phyloP scores from a whole-genome alignment of 1,140 invertebrate genomes.

The Drosophila mojavensis region DNA sequence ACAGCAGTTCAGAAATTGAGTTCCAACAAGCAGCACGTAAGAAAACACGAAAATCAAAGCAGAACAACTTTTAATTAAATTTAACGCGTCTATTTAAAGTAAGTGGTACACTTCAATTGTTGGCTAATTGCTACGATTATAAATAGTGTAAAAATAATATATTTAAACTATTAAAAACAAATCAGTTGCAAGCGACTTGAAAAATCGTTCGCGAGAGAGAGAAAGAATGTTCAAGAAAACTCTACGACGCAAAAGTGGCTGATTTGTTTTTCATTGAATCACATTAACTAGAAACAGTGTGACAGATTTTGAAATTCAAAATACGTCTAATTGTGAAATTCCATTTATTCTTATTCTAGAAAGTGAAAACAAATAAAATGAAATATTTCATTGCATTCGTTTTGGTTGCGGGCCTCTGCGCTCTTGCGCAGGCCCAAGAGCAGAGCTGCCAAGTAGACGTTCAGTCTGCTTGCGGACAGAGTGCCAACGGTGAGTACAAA shows the following conservation, averaged over 20 bases:
- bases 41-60: conserved; percentile 33
- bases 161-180: not conserved
- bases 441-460: conserved; percentile 88
- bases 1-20: conserved; percentile 76
- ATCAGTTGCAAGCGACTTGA: conserved; percentile 4
- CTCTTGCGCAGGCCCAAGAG: conserved; percentile 83
- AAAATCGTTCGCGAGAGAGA: conserved; percentile 24
- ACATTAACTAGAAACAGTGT: conserved; percentile 1
- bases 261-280: conserved; percentile 20
- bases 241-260: conserved; percentile 64
- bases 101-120: conserved; percentile 52
- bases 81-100: conserved; percentile 46
- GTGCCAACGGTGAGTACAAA: conserved; percentile 61
- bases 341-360: conserved; percentile 58
- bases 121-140: conserved; percentile 17
- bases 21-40: conserved; percentile 63
- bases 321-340: conserved; percentile 63
- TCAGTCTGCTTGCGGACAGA: conserved; percentile 85
- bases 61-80: conserved; percentile 37
- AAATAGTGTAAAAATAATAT: conserved; percentile 2
- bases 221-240: conserved; percentile 65
- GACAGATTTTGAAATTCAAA: conserved; percentile 14
- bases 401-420: conserved; percentile 85
- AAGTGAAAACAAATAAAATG: conserved; percentile 84
- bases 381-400: conserved; percentile 85